Base-by-base conservation (phyloP, 2,113 vertebrate species). In the Odobenus rosmarus region DNA sequence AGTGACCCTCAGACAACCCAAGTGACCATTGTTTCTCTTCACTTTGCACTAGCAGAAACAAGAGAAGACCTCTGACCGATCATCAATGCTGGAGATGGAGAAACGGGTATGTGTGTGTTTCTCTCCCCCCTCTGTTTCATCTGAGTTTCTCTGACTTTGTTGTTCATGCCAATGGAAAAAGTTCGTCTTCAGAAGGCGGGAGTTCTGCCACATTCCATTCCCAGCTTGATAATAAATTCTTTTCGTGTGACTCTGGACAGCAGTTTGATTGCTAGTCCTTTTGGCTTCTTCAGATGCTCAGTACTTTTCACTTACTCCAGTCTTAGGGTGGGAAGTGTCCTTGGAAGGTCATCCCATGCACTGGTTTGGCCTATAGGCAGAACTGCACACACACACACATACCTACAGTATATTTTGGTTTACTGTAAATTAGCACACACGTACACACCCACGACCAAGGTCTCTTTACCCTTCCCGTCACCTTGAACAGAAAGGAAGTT, bases 31-130 rank as follows among this genome's bases (percentile, higher is more conserved):
- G 95, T 97, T 90, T 97, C 77, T 96, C 97, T 98, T 98, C 95
- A 36, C 33, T 98, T 98, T 96, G 28, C 42, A 4, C 62, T 24
- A 97, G 95, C 98, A 99, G 99, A 99, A 99, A 96, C 99, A 99
- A 28, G 99, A 99, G 98, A 99, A 99, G 98, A 99, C 99, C 97
- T 99, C 99, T 94, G 99, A 99, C 98, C 99, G 99, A 93, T 99
- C 99, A n/a, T 98, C 99, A 90, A 98, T 99, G 96, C 98, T 99
- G 96, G 99, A 99, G 96, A 98, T 99, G 69, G 99, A 99, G 98
- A 99, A 99, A 98, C 99, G 99, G 99, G 99, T 99, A 98, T 0
- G 98, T 99, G 82, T 57, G 53, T 46, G 14, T 94, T 76, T 97
- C 96, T 93, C 90, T 96, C 97, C 96, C 76, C 3, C 81, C 89